Evolutionary conservation across 2,888 invertebrate species (phyloP), one percentile per base, ranked within the genome.

Genomic region (Parelbella ahira): DNA sequence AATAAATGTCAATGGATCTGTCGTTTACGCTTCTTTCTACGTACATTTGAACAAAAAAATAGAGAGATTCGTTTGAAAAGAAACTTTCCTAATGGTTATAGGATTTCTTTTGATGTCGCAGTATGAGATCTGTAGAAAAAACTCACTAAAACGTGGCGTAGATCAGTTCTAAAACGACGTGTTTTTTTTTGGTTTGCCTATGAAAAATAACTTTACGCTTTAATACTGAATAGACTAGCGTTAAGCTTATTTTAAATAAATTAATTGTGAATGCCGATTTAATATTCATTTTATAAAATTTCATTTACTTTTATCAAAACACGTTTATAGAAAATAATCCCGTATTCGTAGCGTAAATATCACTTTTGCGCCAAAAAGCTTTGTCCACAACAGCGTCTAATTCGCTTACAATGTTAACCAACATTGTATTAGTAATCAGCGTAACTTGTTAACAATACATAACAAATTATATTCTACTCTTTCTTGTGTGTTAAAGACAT

Each of bases 351-450:
- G 11, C 44, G 42, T 37, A 41, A 27, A 46, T 38, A 38, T 38
- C 38, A 42, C 13, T 36, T 27, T 33, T 30, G 27, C 45, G 32
- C 15, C 37, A 37, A 44, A 37, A 48, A 47, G 44, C 45, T 33
- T 21, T 28, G 27, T 27, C 42, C 30, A 46, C 47, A 45, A 58
- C 54, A 48, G 47, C 51, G 44, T 53, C 59, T 68, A 69, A 73
- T 70, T 74, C 60, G 53, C 54, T 63, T 61, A 67, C 54, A 57
- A 48, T 57, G 58, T 50, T 50, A 47, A 30, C 55, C 51, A 47
- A 63, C 56, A 65, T 73, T 71, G 68, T 68, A 52, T 63, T 66
- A 63, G 59, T 70, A 72, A 76, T 71, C 62, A 68, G 63, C 54
- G 29, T 24, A 11, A n/a, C 38, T 29, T 13, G 23, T 28, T 23